These are phyloP conservation scores for Chaenocephalus aceratus DNA, from an alignment of 2,113 vertebrate species.

Conservation along the genomic window DNA sequence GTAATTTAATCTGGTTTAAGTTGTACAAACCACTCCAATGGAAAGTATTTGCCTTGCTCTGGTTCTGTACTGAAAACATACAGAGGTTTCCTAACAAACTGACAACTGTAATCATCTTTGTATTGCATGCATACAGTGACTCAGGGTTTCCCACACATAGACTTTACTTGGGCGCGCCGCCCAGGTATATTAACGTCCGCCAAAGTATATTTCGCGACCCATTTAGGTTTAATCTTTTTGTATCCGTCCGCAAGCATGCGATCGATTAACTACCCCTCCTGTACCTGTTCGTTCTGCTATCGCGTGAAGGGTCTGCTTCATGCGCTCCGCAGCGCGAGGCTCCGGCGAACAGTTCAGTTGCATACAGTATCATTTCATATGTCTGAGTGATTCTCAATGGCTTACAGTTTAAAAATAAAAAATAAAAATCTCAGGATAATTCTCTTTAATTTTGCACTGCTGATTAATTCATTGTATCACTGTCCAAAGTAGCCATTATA, in stretches of 20 bases:
- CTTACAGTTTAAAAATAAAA: neutral
- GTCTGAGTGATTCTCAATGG: slow-evolving; percentile 19
- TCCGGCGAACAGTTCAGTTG: neutral
- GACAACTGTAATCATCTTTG: neutral
- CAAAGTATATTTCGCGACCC: too few species aligned
- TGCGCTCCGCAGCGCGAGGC: too few species aligned
- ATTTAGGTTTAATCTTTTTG: too few species aligned
- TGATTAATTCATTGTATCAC: slow-evolving; percentile 66
- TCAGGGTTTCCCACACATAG: too few species aligned
- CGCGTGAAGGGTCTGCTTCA: too few species aligned
- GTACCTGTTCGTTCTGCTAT: too few species aligned
- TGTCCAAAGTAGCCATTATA: slow-evolving; percentile 59
- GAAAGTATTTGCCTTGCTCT: neutral
- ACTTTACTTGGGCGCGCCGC: too few species aligned
- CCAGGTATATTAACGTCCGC: too few species aligned
- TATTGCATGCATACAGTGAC: neutral
- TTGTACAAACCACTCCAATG: neutral
- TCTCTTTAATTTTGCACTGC: slow-evolving; percentile 54
- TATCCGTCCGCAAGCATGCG: too few species aligned
- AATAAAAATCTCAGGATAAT: slow-evolving; percentile 46
- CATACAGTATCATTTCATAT: neutral
- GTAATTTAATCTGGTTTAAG: neutral
- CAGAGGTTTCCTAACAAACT: neutral
- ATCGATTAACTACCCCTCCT: too few species aligned
- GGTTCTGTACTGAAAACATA: neutral